Evolutionary conservation across 2,888 invertebrate species (phyloP).

Genomic region (Drosophila nigricruria): DNA sequence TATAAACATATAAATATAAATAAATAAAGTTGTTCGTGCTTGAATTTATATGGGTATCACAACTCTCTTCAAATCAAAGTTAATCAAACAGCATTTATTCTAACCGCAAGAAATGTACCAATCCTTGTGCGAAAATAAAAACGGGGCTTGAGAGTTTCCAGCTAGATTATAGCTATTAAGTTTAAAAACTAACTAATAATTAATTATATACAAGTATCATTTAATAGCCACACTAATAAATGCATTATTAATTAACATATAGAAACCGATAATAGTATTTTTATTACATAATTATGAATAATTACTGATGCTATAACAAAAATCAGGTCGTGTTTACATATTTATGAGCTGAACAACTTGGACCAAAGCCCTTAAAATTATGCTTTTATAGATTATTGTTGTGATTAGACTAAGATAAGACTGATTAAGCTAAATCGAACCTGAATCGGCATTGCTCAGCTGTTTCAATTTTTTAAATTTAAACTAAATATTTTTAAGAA

Average conservation of each 20-base stretch:
- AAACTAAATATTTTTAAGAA: not conserved
- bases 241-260: not conserved
- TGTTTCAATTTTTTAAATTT: not conserved
- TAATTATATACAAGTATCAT: slow-evolving; percentile 3
- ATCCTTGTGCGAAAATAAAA: not conserved
- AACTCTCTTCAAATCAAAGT: not conserved
- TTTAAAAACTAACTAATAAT: not conserved
- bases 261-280: not conserved
- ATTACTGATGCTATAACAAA: not conserved
- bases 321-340: not conserved
- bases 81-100: not conserved
- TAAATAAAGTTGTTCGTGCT: not conserved
- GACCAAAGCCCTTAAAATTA: not conserved
- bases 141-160: slow-evolving; percentile 30
- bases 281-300: not conserved
- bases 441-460: not conserved
- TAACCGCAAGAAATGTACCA: slow-evolving; percentile 8
- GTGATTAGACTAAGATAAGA: not conserved
- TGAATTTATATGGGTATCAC: not conserved
- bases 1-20: not conserved
- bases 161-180: not conserved
- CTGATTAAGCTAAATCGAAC: too few relatives aligned
- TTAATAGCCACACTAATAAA: slow-evolving; percentile 7
- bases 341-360: not conserved
- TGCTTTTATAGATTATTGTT: not conserved